Evolutionary conservation across 2,888 invertebrate genomes (phyloP).

Genomic region (Drosophila diplacantha): DNA sequence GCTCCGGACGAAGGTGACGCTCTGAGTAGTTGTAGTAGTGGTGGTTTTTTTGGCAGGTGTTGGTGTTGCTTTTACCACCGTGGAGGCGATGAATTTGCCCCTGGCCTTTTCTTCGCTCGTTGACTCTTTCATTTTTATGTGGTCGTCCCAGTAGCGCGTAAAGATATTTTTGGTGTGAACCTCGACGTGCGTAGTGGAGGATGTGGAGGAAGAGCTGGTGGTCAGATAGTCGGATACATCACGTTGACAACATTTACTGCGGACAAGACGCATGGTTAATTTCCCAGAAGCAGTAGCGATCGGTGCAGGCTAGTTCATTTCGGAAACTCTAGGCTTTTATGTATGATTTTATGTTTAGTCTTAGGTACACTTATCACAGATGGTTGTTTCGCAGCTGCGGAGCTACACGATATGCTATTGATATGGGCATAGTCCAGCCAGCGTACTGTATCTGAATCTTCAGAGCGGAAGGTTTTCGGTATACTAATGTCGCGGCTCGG

Average conservation of each 20-base stretch:
- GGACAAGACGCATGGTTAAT: constrained; percentile 93
- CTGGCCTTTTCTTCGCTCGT: constrained; percentile 24
- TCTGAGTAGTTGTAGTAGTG: constrained; percentile 32
- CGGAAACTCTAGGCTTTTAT: constrained; percentile 12
- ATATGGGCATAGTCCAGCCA: constrained; percentile 9
- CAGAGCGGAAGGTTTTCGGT: constrained; percentile 37
- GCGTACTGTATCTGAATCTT: constrained; percentile 13
- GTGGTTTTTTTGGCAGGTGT: constrained; percentile 44
- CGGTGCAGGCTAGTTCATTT: constrained; percentile 78
- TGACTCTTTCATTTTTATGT: constrained; percentile 33
- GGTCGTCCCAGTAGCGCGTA: constrained; percentile 25
- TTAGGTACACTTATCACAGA: constrained; percentile 44
- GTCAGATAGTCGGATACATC: constrained; percentile 83
- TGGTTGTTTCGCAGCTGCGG: constrained; percentile 16
- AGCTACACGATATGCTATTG: constrained; percentile 21
- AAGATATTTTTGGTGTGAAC: constrained; percentile 31
- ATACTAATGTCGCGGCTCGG: constrained; percentile 33
- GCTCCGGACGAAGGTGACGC: constrained; percentile 61
- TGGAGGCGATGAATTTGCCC: constrained; percentile 37
- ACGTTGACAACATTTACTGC: constrained; percentile 92
- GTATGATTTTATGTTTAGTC: constrained; percentile 13
- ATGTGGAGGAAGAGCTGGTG: constrained; percentile 22
- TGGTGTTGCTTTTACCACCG: constrained; percentile 8
- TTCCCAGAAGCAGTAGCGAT: constrained; percentile 89
- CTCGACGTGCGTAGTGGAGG: constrained; percentile 25